These are phyloP conservation scores for Dendrolimus houi DNA, from an alignment of 2,888 invertebrate species.

Conservation along the genomic window DNA sequence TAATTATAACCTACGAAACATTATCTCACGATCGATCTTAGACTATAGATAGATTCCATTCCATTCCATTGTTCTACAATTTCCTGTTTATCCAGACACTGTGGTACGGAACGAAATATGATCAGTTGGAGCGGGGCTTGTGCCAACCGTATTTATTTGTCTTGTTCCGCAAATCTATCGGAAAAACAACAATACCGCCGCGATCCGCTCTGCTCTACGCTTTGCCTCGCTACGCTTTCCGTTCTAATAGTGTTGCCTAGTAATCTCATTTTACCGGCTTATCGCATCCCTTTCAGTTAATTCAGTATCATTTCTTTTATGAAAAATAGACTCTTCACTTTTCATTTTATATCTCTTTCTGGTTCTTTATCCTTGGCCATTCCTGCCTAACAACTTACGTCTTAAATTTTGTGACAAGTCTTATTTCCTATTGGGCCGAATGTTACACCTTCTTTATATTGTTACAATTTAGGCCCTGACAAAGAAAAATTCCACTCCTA, in stretches of 20 bases:
- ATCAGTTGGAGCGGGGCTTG: conserved; percentile 28
- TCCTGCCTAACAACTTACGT: too few species aligned
- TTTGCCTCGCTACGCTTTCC: conserved; percentile 3
- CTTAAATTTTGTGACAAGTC: too few species aligned
- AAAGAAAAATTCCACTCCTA: too few species aligned
- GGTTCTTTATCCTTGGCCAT: too few species aligned
- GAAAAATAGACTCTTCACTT: too few species aligned
- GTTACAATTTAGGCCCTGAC: too few species aligned
- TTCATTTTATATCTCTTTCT: too few species aligned
- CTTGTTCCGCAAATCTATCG: conserved; percentile 58
- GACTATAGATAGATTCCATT: neutral
- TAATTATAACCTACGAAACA: neutral
- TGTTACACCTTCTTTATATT: too few species aligned
- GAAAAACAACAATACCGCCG: conserved; percentile 41
- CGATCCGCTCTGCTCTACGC: conserved; percentile 21
- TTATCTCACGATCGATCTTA: neutral
- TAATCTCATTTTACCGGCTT: neutral
- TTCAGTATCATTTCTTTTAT: too few species aligned
- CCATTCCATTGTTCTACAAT: conserved; percentile 18
- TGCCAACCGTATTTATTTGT: conserved; percentile 46
- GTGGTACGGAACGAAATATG: conserved; percentile 39
- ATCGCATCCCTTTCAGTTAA: too few species aligned
- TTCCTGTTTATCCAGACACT: conserved; percentile 38
- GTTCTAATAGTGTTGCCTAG: neutral
- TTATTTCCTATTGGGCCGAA: too few species aligned